Evolutionary conservation across 1,140 invertebrate species (phyloP), one percentile per base, ranked within the genome.

Genomic region (Papilio polytes): DNA sequence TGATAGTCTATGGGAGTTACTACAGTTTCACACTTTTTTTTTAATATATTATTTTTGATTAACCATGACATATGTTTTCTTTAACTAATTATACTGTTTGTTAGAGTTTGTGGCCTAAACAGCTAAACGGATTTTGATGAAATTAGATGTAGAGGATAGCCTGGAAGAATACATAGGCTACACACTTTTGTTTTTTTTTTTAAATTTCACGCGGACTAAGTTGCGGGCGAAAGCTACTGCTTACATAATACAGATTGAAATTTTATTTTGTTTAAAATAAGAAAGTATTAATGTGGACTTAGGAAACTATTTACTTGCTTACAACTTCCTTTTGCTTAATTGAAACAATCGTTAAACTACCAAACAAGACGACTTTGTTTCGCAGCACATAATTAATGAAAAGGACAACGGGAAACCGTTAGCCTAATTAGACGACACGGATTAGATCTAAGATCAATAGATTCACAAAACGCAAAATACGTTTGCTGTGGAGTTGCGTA

Each of bases 311-410:
- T 56, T 56, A 18, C 2, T 59, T 59, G 56, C n/a, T 10, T 9
- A 22, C n/a, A 66, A 66, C 22, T 22, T 18, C 20, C 22, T 31
- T 31, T 66, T 26, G 59, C 22, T 66, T 13, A 66, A 66, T 66
- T 26, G 59, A 63, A 63, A 63, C 56, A 66, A 66, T 66, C 59
- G 59, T 31, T 20, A 66, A 31, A 10, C 10, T 66, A 66, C 22
- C 26, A 22, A 26, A 66, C 59, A 66, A 66, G 26, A 26, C 26
- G 22, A 13, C 59, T 66, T 66, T 66, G 22, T 10, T 66, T 66
- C 59, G 22, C 22, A 66, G 59, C 59, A 26, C 22, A 66, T 66
- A 26, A 66, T 66, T 66, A 13, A 31, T 26, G 22, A 66, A 66
- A 66, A 66, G 59, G 59, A 10, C 22, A 12, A 66, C 22, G 3